A percentile compares a stretch with the other conserved stretches of the same genome.
Conservation (phyloP, 2,797 vertebrate species). For the Xyrichtys novacula region DNA sequence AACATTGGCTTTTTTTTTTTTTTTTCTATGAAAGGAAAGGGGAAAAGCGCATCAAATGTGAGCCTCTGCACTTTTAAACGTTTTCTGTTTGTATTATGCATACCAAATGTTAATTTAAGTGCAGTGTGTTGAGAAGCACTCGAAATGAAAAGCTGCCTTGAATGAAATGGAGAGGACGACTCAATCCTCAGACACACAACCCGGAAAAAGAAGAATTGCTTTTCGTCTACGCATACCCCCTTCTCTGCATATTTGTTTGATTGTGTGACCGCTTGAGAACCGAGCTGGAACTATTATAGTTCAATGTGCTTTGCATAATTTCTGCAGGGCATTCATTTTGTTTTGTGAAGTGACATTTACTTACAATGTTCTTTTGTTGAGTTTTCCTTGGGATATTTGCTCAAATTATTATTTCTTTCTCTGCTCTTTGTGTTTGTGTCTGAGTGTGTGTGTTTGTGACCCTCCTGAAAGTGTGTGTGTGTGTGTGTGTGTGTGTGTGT, state of each 20-base stretch:
- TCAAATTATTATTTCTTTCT: conserved; percentile 3
- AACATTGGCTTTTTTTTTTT: conserved; percentile 53
- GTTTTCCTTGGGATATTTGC: conserved; percentile 33
- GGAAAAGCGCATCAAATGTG: conserved; percentile 37
- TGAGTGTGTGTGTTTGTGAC: conserved; percentile 1
- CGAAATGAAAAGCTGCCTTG: conserved; percentile 56
- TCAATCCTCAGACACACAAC: conserved; percentile 69
- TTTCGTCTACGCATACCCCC: conserved; percentile 41
- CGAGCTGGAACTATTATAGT: conserved; percentile 12
- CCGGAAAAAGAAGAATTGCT: conserved; percentile 49
- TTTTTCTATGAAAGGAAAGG: conserved; percentile 2
- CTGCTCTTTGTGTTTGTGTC: conserved; percentile 6
- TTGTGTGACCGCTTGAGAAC: conserved; percentile 32
- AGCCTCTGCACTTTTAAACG: conserved; percentile 57
- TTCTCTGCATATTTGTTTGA: conserved; percentile 46
- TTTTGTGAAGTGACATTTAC: conserved; percentile 33
- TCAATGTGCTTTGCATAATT: conserved; percentile 39
- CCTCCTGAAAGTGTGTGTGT: not conserved
- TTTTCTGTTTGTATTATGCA: conserved; percentile 62
- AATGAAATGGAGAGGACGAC: conserved; percentile 62
- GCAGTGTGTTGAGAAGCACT: conserved; percentile 61
- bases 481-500: not conserved
- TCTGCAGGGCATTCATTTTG: conserved; percentile 28
- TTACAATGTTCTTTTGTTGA: conserved; percentile 8
- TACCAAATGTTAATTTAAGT: conserved; percentile 71